Conservation (phyloP, 2,797 vertebrate genomes). For the Sebastes wilsoni region DNA sequence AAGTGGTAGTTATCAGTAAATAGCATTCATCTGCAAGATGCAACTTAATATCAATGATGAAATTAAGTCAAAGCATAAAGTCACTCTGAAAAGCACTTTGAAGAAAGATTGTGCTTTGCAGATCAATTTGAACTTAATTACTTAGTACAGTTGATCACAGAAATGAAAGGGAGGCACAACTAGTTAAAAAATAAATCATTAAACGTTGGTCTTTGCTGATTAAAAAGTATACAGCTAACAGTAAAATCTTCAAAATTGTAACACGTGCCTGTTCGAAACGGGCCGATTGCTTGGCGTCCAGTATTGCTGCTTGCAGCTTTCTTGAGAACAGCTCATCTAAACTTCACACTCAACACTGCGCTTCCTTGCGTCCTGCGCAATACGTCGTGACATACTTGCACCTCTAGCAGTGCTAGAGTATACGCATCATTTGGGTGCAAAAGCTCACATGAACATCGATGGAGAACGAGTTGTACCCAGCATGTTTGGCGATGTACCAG, state of each 20-base stretch:
- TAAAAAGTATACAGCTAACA: not conserved
- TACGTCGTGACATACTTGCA: not conserved
- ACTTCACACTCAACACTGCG: not conserved
- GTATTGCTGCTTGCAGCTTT: not conserved
- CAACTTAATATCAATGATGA: not conserved
- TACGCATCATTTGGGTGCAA: not conserved
- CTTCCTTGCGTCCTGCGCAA: fast-evolving
- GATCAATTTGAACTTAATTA: not conserved
- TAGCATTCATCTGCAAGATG: not conserved
- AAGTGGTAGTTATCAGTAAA: not conserved
- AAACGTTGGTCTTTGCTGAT: not conserved
- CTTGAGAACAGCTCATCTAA: too few relatives aligned
- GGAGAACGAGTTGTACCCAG: not conserved
- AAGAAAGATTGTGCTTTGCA: not conserved
- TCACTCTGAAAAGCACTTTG: not conserved
- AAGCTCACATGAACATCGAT: not conserved
- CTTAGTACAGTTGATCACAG: not conserved
- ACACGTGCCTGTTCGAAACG: fast-evolving
- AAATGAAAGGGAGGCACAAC: not conserved
- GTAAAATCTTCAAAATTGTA: not conserved
- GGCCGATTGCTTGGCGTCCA: not conserved
- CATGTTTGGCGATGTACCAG: not conserved
- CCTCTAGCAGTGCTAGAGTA: not conserved
- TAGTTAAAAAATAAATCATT: not conserved
- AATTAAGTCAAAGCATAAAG: not conserved